Base-by-base conservation (phyloP, 2,888 invertebrate genomes). In the Agelastica alni region DNA sequence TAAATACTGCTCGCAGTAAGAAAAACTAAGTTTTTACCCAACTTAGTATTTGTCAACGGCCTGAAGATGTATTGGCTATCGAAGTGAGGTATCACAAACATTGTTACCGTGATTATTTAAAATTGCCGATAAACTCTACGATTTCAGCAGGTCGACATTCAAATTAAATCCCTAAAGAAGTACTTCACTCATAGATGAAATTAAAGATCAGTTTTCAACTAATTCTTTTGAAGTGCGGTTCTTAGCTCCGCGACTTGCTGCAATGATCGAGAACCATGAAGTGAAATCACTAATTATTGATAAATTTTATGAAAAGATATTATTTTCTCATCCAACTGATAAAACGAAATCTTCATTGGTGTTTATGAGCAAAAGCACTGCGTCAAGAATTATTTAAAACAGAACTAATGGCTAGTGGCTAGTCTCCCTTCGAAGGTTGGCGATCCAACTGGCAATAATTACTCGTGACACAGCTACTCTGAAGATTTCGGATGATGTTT, bases 241-340 rank as follows among this genome's bases (percentile, higher is more conserved):
- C 6, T 32, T 45, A 9, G 34, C 32, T 45, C n/a, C 26, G n/a
- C 49, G 49, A 49, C 28, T 39, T 10, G 48, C 48, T 49, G 41
- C 49, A 49, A 31, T 49, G 10, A 16, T 49, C n/a, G 49, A 39
- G 30, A 41, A 41, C 41, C 58, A 48, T 16, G 46, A 55, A 9
- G n/a, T 62, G 46, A 60, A 62, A 64, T 63, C 61, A 64, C 56
- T 65, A 51, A 56, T 65, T n/a, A n/a, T 64, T 62, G 61, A 65
- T 66, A 65, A 64, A 37, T n/a, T 66, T 48, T 63, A 62, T 61
- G 53, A 53, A 59, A 64, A 64, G 61, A n/a, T n/a, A n/a, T n/a
- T n/a, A n/a, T n/a, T n/a, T n/a, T n/a, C n/a, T n/a, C n/a, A n/a
- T n/a, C n/a, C n/a, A n/a, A n/a, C 36, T 26, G 63, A 36, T 63